Conservation (phyloP, 1,140 invertebrate species). For the Ceratina calcarata region DNA sequence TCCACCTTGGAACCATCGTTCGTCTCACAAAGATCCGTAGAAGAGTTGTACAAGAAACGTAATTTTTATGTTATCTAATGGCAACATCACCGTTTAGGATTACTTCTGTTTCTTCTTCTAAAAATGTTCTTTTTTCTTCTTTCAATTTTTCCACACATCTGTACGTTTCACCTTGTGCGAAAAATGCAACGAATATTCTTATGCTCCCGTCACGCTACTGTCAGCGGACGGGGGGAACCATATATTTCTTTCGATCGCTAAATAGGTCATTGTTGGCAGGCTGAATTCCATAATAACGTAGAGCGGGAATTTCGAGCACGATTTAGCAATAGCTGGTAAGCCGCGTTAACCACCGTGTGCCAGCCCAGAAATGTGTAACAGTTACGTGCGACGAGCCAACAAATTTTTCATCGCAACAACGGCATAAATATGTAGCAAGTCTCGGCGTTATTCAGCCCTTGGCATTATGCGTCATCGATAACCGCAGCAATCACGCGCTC, state of each 20-base stretch:
- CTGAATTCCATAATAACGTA: conserved; percentile 46
- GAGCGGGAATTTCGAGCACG: conserved; percentile 41
- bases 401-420: conserved; percentile 24
- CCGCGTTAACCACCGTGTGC: conserved; percentile 50
- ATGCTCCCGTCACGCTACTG: not conserved
- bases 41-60: too few species aligned
- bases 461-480: conserved; percentile 15
- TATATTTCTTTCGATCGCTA: conserved; percentile 21
- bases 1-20: too few species aligned
- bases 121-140: not conserved
- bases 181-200: not conserved
- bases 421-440: not conserved
- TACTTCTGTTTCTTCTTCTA: too few species aligned
- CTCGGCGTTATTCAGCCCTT: not conserved
- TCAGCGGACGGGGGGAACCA: not conserved
- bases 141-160: not conserved
- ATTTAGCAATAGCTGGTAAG: conserved; percentile 44
- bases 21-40: too few species aligned
- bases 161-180: not conserved
- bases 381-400: conserved; percentile 37
- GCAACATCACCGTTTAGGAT: too few species aligned
- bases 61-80: too few species aligned
- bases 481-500: not conserved
- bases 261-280: conserved; percentile 35
- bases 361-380: conserved; percentile 31